A percentile compares a stretch with the other conserved stretches of the same genome.
Evolutionary conservation across 2,888 invertebrate genomes (phyloP).

Genomic region (Patella ulyssiponensis): DNA sequence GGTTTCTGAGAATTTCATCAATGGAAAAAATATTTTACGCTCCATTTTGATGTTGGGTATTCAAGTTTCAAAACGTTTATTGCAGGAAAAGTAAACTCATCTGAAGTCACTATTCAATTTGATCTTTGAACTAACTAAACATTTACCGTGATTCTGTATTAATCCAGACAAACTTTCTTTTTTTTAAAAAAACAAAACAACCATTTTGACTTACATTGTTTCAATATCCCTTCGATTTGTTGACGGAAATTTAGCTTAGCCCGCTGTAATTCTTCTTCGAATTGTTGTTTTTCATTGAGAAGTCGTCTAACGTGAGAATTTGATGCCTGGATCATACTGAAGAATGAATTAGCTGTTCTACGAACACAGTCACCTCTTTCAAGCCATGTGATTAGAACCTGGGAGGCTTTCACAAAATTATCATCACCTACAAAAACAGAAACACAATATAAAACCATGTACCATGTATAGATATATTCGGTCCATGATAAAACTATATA

Average conservation of each 20-base stretch:
- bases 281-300: slow-evolving; percentile 86
- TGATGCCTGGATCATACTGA: slow-evolving; percentile 92
- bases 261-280: slow-evolving; percentile 89
- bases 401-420: slow-evolving; percentile 86
- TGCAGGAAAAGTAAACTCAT: too few species aligned
- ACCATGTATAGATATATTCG: too few species aligned
- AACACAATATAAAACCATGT: too few species aligned
- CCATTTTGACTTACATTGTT: slow-evolving; percentile 88
- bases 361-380: slow-evolving; percentile 95
- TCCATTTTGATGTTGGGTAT: too few species aligned
- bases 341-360: slow-evolving; percentile 90
- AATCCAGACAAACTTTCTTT: not conserved
- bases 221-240: slow-evolving; percentile 86
- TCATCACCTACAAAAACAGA: slow-evolving; percentile 77
- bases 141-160: too few species aligned
- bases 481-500: too few species aligned
- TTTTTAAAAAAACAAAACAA: not conserved
- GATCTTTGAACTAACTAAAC: too few species aligned
- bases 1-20: too few species aligned
- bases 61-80: too few species aligned
- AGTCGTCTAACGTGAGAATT: slow-evolving; percentile 92
- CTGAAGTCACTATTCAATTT: too few species aligned
- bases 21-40: too few species aligned
- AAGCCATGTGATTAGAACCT: slow-evolving; percentile 90
- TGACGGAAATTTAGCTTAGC: slow-evolving; percentile 88